A percentile compares a stretch with the other conserved stretches of the same genome.
These are phyloP conservation scores for Ciconia nigra DNA, from an alignment of 2,797 vertebrate species.

Conservation along the genomic window DNA sequence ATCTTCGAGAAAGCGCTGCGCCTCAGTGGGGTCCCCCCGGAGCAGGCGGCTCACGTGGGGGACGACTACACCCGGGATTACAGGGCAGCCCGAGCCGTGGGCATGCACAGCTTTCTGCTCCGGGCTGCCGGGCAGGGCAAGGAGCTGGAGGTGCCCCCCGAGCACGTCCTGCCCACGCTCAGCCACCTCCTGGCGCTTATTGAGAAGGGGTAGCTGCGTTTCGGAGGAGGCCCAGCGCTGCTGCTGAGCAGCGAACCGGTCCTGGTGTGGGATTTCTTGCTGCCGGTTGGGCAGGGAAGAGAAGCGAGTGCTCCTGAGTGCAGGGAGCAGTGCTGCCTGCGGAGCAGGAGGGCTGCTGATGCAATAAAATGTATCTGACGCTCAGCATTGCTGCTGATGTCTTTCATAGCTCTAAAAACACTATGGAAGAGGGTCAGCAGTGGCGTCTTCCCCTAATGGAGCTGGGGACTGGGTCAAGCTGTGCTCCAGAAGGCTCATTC, in stretches of 20 bases:
- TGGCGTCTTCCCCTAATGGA: fast-evolving
- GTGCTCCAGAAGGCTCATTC: neutral
- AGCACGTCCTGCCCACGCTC: constrained; percentile 68
- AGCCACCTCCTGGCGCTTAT: constrained; percentile 63
- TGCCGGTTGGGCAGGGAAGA: neutral
- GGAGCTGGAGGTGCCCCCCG: constrained; percentile 19
- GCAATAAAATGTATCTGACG: neutral
- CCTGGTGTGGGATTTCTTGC: neutral
- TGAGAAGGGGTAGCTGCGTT: neutral
- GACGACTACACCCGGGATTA: constrained; percentile 88
- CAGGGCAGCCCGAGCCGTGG: constrained; percentile 77
- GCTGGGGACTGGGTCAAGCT: neutral
- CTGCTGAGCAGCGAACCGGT: fast-evolving
- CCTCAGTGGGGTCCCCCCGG: constrained; percentile 66
- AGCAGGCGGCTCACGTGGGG: constrained; percentile 82
- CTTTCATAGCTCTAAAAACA: neutral
- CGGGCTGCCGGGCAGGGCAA: neutral
- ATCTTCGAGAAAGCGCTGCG: constrained; percentile 85
- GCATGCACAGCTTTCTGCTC: constrained; percentile 87
- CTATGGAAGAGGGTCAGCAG: neutral
- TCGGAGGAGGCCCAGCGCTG: fast-evolving
- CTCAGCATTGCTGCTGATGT: neutral
- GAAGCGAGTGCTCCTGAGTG: fast-evolving
- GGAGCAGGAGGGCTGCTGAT: neutral
- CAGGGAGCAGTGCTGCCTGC: neutral